These are phyloP conservation scores for Fregata magnificens DNA, from an alignment of 2,113 vertebrate species.

Conservation along the genomic window DNA sequence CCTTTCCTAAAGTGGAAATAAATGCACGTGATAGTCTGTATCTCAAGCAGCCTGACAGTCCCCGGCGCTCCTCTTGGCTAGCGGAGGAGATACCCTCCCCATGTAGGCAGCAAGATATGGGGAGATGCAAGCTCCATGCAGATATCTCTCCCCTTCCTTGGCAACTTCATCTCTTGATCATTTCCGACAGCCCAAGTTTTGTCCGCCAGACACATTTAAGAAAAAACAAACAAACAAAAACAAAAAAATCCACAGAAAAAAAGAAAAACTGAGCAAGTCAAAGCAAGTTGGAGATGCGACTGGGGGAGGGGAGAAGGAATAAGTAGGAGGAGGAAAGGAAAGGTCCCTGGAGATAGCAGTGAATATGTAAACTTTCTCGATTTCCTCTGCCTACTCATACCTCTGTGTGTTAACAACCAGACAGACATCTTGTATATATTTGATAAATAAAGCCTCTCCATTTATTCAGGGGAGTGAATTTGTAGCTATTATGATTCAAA, in stretches of 20 bases:
- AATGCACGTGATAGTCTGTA: accelerated
- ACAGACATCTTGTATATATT: conserved; percentile 80
- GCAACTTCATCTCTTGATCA: background rate
- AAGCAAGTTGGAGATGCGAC: background rate
- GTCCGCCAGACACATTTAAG: background rate
- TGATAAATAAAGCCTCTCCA: conserved; percentile 81
- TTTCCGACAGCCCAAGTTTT: conserved; percentile 22
- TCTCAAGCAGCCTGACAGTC: background rate
- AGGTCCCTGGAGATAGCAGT: conserved; percentile 46
- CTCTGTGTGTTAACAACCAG: conserved; percentile 71
- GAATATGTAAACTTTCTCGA: conserved; percentile 70
- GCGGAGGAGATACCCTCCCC: background rate
- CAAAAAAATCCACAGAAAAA: too few species aligned
- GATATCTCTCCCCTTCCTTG: background rate
- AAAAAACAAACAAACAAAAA: background rate
- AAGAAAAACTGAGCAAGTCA: background rate
- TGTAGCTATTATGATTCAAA: conserved; percentile 84
- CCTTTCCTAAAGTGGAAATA: background rate
- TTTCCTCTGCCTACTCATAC: conserved; percentile 72
- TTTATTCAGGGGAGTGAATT: conserved; percentile 81
- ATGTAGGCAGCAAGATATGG: background rate
- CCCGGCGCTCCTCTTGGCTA: background rate
- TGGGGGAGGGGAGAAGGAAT: background rate
- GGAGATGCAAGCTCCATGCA: background rate
- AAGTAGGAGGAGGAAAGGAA: conserved; percentile 32